Percentiles rank a stretch among this genome's conserved stretches.
Evolutionary conservation across 2,888 invertebrate genomes (phyloP).

Genomic region (Coelinius sp.): DNA sequence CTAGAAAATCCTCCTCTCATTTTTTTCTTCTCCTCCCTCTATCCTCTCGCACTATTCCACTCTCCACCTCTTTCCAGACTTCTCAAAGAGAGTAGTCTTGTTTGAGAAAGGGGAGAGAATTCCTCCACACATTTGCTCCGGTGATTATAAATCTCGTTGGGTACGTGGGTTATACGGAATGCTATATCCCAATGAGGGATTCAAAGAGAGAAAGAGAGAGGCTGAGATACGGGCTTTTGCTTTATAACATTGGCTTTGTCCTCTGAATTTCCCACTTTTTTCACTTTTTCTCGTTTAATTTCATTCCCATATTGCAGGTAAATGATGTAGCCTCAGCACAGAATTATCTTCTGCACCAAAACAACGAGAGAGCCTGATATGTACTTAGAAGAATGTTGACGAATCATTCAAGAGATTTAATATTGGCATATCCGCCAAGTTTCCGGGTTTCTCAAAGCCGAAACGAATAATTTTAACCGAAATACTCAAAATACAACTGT

Average conservation of each 20-base stretch:
- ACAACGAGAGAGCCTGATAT: neutral
- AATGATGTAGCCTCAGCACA: conserved; percentile 15
- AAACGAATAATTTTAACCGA: neutral
- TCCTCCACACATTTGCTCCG: conserved; percentile 65
- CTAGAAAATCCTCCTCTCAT: conserved; percentile 44
- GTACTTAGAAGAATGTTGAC: neutral
- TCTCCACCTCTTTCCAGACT: conserved; percentile 16
- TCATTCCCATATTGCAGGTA: conserved; percentile 14
- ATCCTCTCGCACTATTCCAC: conserved; percentile 14
- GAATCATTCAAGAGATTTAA: neutral
- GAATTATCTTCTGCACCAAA: neutral
- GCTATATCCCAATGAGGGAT: conserved; percentile 66
- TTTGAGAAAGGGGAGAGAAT: conserved; percentile 52
- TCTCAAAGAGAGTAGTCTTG: conserved; percentile 18
- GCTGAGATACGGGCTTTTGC: conserved; percentile 62
- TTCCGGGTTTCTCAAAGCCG: neutral
- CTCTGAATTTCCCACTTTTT: conserved; percentile 44
- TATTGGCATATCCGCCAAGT: neutral
- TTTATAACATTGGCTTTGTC: conserved; percentile 60
- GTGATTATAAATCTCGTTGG: conserved; percentile 62
- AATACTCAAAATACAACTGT: neutral
- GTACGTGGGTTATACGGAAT: conserved; percentile 56
- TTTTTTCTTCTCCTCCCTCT: conserved; percentile 35
- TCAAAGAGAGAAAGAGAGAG: conserved; percentile 40
- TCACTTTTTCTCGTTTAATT: neutral